Evolutionary conservation across 2,888 invertebrate species (phyloP).

Genomic region (Rhingia campestris): DNA sequence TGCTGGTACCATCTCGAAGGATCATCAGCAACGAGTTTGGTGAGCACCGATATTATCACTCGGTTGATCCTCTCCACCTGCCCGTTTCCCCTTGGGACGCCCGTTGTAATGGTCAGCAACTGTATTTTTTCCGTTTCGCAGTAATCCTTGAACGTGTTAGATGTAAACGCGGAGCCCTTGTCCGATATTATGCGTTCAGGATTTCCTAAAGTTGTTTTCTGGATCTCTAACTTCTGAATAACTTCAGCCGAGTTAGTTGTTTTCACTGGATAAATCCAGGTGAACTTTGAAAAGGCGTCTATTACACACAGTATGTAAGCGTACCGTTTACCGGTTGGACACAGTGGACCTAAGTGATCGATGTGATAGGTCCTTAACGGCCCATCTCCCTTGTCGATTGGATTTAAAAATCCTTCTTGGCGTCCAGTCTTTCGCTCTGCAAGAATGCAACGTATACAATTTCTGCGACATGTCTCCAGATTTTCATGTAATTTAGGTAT

Average conservation of each 20-base stretch:
- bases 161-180: neutral
- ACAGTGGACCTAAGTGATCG: neutral
- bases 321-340: slow-evolving; percentile 1
- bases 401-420: slow-evolving; percentile 16
- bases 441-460: slow-evolving; percentile 24
- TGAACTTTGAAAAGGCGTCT: slow-evolving; percentile 34
- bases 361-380: slow-evolving; percentile 10
- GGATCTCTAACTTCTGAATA: neutral
- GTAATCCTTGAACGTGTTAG: neutral
- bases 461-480: neutral
- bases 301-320: slow-evolving; percentile 1
- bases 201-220: neutral
- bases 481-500: slow-evolving; percentile 13
- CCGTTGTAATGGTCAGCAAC: neutral
- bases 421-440: slow-evolving; percentile 11
- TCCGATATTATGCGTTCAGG: neutral
- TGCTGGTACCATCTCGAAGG: neutral
- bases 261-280: slow-evolving; percentile 25
- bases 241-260: slow-evolving; percentile 1
- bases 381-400: slow-evolving; percentile 6
- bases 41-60: neutral
- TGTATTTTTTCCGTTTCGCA: neutral
- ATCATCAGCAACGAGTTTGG: neutral
- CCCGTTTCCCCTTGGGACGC: slow-evolving; percentile 22
- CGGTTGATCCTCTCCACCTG: slow-evolving; percentile 9